phyloP scores from a whole-genome alignment of 2,888 invertebrate species.

The Apodemia zela region DNA sequence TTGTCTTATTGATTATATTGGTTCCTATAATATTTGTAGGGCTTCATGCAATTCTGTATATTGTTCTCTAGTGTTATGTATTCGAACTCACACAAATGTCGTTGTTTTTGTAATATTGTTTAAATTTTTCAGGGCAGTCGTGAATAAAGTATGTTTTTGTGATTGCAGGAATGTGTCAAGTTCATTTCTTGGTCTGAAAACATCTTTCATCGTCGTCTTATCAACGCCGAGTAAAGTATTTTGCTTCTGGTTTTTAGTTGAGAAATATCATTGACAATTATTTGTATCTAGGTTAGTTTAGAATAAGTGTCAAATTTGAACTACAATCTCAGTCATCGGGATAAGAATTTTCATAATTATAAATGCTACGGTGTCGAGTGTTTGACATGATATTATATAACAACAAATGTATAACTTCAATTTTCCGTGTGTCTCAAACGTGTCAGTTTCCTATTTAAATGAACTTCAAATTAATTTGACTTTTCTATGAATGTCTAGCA shows the following conservation, averaged over 20 bases:
- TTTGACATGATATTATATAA: background rate
- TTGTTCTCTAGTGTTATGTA: background rate
- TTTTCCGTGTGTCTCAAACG: slow-evolving; percentile 1
- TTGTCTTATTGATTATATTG: too few relatives aligned
- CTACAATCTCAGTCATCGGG: slow-evolving; percentile 13
- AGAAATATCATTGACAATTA: slow-evolving; percentile 48
- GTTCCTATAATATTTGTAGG: background rate
- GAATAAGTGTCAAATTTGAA: slow-evolving; percentile 43
- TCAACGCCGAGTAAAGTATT: slow-evolving; percentile 38
- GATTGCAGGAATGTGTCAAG: slow-evolving; percentile 43
- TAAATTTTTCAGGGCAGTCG: slow-evolving; percentile 7
- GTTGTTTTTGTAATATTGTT: background rate
- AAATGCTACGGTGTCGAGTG: background rate
- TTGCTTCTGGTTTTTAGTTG: slow-evolving; percentile 42
- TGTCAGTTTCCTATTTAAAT: background rate
- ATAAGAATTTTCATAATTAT: slow-evolving; percentile 4
- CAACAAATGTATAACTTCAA: background rate
- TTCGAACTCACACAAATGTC: background rate
- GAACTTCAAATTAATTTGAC: background rate
- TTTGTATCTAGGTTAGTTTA: slow-evolving; percentile 59
- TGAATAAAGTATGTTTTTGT: slow-evolving; percentile 35
- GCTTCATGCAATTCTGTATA: background rate
- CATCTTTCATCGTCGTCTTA: slow-evolving; percentile 51
- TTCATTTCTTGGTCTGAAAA: slow-evolving; percentile 44
- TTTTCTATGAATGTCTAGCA: slow-evolving; percentile 1